Percentiles rank a stretch among this genome's conserved stretches.
phyloP scores from a whole-genome alignment of 2,888 invertebrate genomes.

The Cerceris rybyensis region DNA sequence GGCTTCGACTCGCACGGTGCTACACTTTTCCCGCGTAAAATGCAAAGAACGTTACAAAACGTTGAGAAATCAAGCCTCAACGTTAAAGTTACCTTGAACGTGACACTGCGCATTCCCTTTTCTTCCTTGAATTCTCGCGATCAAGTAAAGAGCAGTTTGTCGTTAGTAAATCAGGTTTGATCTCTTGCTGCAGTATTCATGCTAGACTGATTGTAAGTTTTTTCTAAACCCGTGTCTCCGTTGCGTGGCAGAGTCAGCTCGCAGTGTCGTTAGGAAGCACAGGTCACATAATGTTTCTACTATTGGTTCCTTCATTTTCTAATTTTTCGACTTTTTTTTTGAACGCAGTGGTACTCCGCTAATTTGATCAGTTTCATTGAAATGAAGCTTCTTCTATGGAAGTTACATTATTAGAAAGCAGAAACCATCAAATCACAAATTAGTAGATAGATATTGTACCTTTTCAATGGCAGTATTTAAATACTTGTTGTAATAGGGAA shows the following conservation, averaged over 20 bases:
- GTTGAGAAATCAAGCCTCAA: neutral
- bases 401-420: too few relatives aligned
- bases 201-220: conserved; percentile 12
- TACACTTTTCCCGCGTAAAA: neutral
- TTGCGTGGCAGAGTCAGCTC: conserved; percentile 6
- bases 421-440: too few relatives aligned
- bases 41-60: neutral
- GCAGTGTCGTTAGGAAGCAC: too few relatives aligned
- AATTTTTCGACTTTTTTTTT: too few relatives aligned
- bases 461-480: too few relatives aligned
- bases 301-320: too few relatives aligned
- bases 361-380: too few relatives aligned
- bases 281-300: too few relatives aligned
- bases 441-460: too few relatives aligned
- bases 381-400: too few relatives aligned
- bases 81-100: conserved; percentile 33
- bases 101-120: conserved; percentile 29
- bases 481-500: too few relatives aligned
- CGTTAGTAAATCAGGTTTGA: conserved; percentile 35
- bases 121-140: conserved; percentile 31
- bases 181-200: conserved; percentile 42
- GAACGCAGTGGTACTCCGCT: too few relatives aligned
- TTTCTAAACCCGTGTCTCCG: conserved; percentile 23
- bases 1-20: neutral
- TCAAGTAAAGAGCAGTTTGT: conserved; percentile 5